These are phyloP conservation scores for Promerops cafer DNA, from an alignment of 2,113 vertebrate species.

Conservation along the genomic window DNA sequence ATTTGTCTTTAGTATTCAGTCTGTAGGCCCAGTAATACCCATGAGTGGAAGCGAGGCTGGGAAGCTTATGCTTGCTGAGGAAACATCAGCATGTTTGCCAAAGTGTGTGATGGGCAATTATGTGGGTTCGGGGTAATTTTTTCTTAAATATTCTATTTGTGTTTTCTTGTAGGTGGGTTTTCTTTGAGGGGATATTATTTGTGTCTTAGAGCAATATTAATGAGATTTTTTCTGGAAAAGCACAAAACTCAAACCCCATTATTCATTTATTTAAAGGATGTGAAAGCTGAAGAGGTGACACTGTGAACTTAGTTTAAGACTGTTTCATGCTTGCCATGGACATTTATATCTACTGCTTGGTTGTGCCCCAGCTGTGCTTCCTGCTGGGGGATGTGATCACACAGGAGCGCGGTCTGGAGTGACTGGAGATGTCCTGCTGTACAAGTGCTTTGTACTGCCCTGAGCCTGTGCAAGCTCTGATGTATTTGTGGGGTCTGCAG, in stretches of 20 bases:
- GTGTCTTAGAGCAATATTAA: not conserved
- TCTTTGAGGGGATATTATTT: not conserved
- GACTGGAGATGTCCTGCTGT: not conserved
- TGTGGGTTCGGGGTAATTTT: not conserved
- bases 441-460: not conserved
- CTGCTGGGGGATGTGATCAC: not conserved
- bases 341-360: not conserved
- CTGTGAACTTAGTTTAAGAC: not conserved
- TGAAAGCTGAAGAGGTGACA: not conserved
- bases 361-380: not conserved
- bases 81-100: not conserved
- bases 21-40: not conserved
- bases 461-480: not conserved
- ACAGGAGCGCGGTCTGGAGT: not conserved
- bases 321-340: not conserved
- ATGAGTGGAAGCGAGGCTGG: not conserved
- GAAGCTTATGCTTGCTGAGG: not conserved
- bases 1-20: slow-evolving; percentile 4
- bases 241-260: not conserved
- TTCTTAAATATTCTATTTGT: not conserved
- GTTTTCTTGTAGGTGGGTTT: not conserved
- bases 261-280: not conserved
- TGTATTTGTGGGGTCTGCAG: not conserved
- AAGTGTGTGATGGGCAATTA: not conserved
- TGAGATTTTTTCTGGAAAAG: not conserved